Evolutionary conservation across 2,888 invertebrate species (phyloP).

Genomic region (Pachymerium ferrugineum): DNA sequence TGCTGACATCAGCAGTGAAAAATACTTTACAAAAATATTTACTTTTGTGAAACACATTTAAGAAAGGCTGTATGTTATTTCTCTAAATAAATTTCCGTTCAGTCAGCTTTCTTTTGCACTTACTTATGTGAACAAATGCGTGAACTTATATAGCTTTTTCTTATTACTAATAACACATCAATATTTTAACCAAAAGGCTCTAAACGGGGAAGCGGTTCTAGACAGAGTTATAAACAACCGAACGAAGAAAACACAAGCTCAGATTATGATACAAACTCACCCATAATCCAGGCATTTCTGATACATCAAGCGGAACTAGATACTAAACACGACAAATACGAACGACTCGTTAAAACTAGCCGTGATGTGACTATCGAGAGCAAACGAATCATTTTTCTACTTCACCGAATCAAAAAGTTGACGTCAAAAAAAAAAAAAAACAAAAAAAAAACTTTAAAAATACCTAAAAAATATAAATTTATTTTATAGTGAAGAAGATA

Average conservation of each 20-base stretch:
- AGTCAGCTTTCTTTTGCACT: too few relatives aligned
- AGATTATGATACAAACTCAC: not conserved
- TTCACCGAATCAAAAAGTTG: slow-evolving; percentile 69
- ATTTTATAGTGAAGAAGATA: slow-evolving; percentile 53
- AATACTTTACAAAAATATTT: not conserved
- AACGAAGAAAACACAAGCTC: not conserved
- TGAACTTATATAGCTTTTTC: too few relatives aligned
- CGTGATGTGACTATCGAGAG: slow-evolving; percentile 84
- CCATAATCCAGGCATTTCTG: slow-evolving; percentile 30
- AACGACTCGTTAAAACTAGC: slow-evolving; percentile 71
- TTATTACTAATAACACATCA: too few relatives aligned
- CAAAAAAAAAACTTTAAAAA: not conserved
- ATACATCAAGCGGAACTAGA: slow-evolving; percentile 52
- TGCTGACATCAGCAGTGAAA: not conserved
- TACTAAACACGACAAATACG: slow-evolving; percentile 73
- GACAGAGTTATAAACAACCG: not conserved
- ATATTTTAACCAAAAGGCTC: too few relatives aligned
- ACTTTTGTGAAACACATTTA: too few relatives aligned
- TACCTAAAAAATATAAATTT: not conserved
- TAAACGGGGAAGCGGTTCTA: not conserved
- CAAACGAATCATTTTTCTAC: slow-evolving; percentile 77
- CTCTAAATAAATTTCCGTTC: not conserved
- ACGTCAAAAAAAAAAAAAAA: slow-evolving; percentile 41
- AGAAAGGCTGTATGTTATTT: not conserved
- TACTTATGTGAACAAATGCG: too few relatives aligned